Conservation (phyloP, 2,888 invertebrate genomes). For the Aelia acuminata region DNA sequence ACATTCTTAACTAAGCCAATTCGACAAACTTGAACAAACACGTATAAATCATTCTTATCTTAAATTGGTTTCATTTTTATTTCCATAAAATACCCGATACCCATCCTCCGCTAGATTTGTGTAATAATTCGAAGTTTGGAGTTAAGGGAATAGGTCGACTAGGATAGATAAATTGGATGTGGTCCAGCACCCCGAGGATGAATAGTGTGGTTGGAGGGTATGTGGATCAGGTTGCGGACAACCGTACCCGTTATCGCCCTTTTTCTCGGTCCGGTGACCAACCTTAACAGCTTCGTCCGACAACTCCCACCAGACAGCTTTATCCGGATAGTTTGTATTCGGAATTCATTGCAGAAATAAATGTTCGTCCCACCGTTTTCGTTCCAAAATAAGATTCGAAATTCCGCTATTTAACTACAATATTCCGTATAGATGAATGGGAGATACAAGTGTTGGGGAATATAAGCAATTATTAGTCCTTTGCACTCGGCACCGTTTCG, state of each 20-base stretch:
- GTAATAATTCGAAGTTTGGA: neutral
- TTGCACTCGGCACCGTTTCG: too few relatives aligned
- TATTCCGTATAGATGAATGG: too few relatives aligned
- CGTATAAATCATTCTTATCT: neutral
- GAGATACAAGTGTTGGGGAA: too few relatives aligned
- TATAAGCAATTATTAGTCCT: too few relatives aligned
- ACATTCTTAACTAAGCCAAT: neutral
- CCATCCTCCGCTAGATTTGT: neutral
- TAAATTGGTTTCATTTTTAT: neutral
- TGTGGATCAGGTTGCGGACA: neutral
- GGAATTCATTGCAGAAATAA: neutral
- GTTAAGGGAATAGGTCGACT: neutral
- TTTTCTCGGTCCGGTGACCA: slow-evolving; percentile 3
- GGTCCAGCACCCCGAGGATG: neutral
- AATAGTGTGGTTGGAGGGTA: neutral
- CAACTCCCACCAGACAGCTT: too few relatives aligned
- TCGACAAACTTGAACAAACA: neutral
- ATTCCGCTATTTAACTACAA: too few relatives aligned
- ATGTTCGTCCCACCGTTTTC: neutral
- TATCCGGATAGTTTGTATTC: neutral
- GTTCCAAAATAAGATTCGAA: neutral
- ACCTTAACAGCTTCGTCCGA: neutral
- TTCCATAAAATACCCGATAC: too few relatives aligned
- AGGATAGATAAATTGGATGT: neutral
- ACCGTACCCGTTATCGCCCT: neutral